A percentile compares a stretch with the other conserved stretches of the same genome.
These are phyloP conservation scores for Perodicticus potto DNA, from an alignment of 2,797 vertebrate genomes.

Conservation along the genomic window DNA sequence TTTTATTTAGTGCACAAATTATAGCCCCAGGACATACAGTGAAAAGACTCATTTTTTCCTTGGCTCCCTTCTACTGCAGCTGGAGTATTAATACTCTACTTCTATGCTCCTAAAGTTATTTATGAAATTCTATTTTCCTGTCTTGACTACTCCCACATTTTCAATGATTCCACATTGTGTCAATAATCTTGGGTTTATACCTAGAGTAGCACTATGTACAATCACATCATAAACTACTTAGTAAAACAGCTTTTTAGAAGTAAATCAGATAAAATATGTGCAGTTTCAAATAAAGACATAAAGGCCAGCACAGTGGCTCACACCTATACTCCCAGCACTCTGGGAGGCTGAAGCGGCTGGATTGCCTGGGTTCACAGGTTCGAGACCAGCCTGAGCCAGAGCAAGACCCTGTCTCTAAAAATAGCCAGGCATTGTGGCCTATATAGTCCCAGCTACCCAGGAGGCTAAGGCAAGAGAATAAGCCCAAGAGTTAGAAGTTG, in stretches of 20 bases:
- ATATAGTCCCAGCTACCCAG: no score
- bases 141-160: not conserved
- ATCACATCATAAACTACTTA: not conserved
- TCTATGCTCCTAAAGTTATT: not conserved
- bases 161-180: constrained; percentile 30
- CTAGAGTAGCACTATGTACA: not conserved
- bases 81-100: constrained; percentile 4
- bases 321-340: no score
- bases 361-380: no score
- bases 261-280: constrained; percentile 35
- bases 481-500: no score
- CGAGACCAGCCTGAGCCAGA: no score
- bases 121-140: constrained; percentile 52
- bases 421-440: no score
- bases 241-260: not conserved
- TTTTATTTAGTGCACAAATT: constrained; percentile 30
- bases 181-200: not conserved
- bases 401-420: no score
- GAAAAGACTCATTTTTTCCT: constrained; percentile 11
- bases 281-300: constrained; percentile 45
- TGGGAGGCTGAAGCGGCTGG: no score
- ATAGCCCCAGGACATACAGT: not conserved
- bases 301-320: no score
- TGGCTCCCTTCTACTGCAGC: not conserved
- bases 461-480: no score